Evolutionary conservation across 1,140 invertebrate genomes (phyloP), one percentile per base, ranked within the genome.

Genomic region (Sarcophaga bullata): DNA sequence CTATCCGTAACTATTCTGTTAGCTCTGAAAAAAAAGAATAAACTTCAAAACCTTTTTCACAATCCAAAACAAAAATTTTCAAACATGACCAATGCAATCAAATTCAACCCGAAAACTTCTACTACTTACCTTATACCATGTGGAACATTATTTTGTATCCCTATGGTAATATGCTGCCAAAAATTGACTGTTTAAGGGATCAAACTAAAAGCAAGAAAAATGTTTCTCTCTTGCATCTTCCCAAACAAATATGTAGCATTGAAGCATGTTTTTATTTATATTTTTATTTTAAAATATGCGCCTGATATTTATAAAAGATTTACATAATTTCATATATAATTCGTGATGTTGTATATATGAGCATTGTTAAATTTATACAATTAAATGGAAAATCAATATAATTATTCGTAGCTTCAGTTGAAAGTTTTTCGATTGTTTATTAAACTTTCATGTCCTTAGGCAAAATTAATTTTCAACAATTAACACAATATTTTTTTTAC

Each of bases 101-200:
- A 9, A 19, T 9, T 19, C 19, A 5, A 25, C 17, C n/a, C n/a
- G 6, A 50, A 50, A 50, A 8, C 49, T 50, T 50, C 49, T 11
- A 50, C 49, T 50, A 6, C 49, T 50, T 50, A 50, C 49, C 7
- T 8, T 11, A 58, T 58, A 58, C n/a, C 13, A 58, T 15, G 11
- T 58, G n/a, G n/a, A 58, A n/a, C 54, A 58, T 58, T n/a, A 58
- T 58, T 15, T 58, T 58, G 54, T 58, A n/a, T 68, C n/a, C 62
- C 62, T 9, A 17, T 68, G 17, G 62, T 68, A 68, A 68, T 68
- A 68, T n/a, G 19, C 62, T 19, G n/a, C 25, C 17, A 19, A 68
- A 68, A n/a, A n/a, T n/a, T 68, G 62, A 68, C n/a, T 68, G n/a
- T 68, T 68, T 6, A 68, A 17, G 62, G 62, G 19, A 25, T 68